Evolutionary conservation across 2,113 vertebrate species (phyloP).

Genomic region (Sminthopsis crassicaudata): DNA sequence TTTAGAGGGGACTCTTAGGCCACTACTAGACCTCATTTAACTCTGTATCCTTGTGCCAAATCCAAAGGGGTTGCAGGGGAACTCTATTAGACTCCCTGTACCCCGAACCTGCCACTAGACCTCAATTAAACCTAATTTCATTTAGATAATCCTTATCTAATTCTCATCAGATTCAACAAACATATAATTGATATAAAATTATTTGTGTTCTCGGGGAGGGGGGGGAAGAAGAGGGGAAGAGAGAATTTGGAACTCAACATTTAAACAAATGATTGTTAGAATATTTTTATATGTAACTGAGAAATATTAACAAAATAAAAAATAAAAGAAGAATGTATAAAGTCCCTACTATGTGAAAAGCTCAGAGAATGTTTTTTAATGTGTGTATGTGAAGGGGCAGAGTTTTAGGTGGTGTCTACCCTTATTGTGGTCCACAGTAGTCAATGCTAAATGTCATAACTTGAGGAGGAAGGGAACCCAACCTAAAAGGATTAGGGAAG

Average conservation of each 20-base stretch:
- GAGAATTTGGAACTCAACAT: neutral
- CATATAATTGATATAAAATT: neutral
- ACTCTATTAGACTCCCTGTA: no score
- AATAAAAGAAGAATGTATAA: neutral
- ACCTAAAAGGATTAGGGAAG: neutral
- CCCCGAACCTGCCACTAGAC: no score
- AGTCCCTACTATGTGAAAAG: neutral
- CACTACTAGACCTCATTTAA: no score
- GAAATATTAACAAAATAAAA: neutral
- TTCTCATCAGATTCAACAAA: no score
- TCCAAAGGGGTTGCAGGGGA: no score
- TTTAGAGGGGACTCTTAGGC: no score
- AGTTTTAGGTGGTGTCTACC: neutral
- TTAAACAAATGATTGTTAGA: neutral
- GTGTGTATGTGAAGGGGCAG: neutral
- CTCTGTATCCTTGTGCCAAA: no score
- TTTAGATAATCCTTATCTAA: no score
- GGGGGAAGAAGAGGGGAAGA: no score
- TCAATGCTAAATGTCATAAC: neutral
- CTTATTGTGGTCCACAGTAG: neutral
- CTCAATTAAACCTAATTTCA: no score
- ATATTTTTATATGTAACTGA: neutral
- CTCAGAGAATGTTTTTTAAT: neutral
- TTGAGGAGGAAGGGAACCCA: neutral
- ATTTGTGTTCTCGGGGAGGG: neutral